Evolutionary conservation across 2,888 invertebrate genomes (phyloP), one percentile per base, ranked within the genome.

Genomic region (Conops quadrifasciatus): DNA sequence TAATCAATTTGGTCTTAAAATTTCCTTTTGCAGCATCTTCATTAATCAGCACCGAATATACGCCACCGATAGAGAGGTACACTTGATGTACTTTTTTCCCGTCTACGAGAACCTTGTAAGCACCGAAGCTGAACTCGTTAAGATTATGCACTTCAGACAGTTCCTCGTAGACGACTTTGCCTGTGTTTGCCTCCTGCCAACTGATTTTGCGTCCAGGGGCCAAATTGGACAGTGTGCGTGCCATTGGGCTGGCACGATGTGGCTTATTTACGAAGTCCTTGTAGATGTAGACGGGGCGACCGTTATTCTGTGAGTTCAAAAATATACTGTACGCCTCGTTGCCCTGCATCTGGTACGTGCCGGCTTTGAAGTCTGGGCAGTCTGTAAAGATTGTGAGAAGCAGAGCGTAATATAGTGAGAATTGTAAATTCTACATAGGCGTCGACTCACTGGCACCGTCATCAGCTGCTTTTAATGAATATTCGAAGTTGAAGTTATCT

Each of bases 21-120:
- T 7, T 1, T 0, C 66, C 74, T 1, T 1, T 5, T 0, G 63
- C 2, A 0, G 24, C 2, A 36, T 36, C 36, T 45, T 79, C 79
- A 1, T 72, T 36, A 2, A 84, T 72, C 0, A 87, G 51, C 2
- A 86, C 71, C 0, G 84, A 83, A 62, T 86, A 85, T 5, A 86
- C 84, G 15, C 85, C 87, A n/a, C 86, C 86, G 7, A 81, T 81
- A 78, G 83, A 75, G 0, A 84, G 60, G 0, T 60, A 56, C 2
- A 75, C 67, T 2, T 45, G 26, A 9, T 26, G 60, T 0, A 78
- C 72, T 0, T 9, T n/a, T 0, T 30, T 2, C 4, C 73, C 71
- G 36, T 78, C 79, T 2, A 84, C 71, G 0, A 69, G 51, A 2
- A 85, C 68, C 0, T 71, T 69, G 60, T 83, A 85, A 0, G 65